These are phyloP conservation scores for Danio tinwini DNA, from an alignment of 2,797 vertebrate genomes.

Conservation along the genomic window DNA sequence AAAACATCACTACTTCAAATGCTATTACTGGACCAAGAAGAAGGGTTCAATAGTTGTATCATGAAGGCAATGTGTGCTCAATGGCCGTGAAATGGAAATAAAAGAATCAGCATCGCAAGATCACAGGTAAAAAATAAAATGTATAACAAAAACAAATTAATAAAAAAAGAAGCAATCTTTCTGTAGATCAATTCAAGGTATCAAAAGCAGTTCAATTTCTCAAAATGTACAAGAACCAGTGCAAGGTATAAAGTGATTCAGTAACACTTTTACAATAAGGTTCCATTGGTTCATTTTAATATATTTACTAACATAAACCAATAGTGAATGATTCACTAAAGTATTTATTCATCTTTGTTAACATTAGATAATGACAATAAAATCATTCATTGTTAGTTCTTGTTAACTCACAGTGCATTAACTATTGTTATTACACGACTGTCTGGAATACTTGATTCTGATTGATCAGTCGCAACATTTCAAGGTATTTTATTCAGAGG, in stretches of 20 bases:
- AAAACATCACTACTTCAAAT: conserved; percentile 17
- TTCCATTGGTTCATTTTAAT: too few relatives aligned
- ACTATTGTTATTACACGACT: too few relatives aligned
- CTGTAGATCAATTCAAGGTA: conserved; percentile 39
- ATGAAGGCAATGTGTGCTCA: conserved; percentile 44
- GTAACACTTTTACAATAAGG: too few relatives aligned
- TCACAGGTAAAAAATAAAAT: conserved; percentile 16
- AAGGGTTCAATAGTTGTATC: conserved; percentile 1
- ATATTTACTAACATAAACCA: too few relatives aligned
- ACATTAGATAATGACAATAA: too few relatives aligned
- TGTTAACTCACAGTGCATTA: too few relatives aligned
- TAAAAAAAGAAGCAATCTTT: neutral
- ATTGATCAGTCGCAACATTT: too few relatives aligned
- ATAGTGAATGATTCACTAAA: too few relatives aligned
- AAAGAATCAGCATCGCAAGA: conserved; percentile 24
- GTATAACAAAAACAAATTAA: neutral
- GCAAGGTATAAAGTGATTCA: conserved; percentile 32
- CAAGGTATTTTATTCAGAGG: too few relatives aligned
- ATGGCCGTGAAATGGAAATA: conserved; percentile 6
- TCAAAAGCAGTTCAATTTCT: conserved; percentile 22
- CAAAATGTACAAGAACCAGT: conserved; percentile 40
- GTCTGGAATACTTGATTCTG: too few relatives aligned
- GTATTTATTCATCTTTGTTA: too few relatives aligned
- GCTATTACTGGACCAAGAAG: neutral
- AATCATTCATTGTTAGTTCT: too few relatives aligned